A percentile compares a stretch with the other conserved stretches of the same genome.
These are phyloP conservation scores for Siniperca scherzeri DNA, from an alignment of 2,797 vertebrate genomes.

Conservation along the genomic window DNA sequence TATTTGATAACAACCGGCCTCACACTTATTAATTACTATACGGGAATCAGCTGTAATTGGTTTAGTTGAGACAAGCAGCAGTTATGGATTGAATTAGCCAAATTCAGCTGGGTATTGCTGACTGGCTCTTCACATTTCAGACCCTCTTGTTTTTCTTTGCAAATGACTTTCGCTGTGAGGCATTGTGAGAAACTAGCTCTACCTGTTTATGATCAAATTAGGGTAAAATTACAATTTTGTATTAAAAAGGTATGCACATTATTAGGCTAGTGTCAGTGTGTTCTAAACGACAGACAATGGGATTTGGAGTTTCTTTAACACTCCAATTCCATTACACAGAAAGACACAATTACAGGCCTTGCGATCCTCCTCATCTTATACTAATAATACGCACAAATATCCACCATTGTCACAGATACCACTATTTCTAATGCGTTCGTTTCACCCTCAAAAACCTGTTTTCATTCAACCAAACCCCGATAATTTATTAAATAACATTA, in stretches of 20 bases:
- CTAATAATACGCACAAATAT: constrained; percentile 68
- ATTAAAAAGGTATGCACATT: constrained; percentile 64
- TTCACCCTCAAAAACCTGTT: constrained; percentile 73
- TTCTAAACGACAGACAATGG: constrained; percentile 70
- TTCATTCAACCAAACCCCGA: constrained; percentile 69
- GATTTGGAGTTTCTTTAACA: constrained; percentile 65
- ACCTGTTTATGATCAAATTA: constrained; percentile 91
- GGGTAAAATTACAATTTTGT: constrained; percentile 77
- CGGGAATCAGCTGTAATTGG: constrained; percentile 95
- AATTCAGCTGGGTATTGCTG: constrained; percentile 96
- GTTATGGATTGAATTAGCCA: constrained; percentile 96
- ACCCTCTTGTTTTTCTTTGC: constrained; percentile 83
- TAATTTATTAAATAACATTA: constrained; percentile 86
- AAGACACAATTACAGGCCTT: constrained; percentile 65
- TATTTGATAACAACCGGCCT: constrained; percentile 75
- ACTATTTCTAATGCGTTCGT: constrained; percentile 81
- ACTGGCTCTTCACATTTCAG: constrained; percentile 95
- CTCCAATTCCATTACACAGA: constrained; percentile 59
- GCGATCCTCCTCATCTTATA: constrained; percentile 55
- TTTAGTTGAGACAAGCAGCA: constrained; percentile 93
- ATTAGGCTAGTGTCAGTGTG: constrained; percentile 50
- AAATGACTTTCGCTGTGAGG: constrained; percentile 93
- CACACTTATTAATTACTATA: constrained; percentile 94
- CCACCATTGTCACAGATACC: constrained; percentile 71
- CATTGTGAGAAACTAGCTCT: constrained; percentile 89